Evolutionary conservation across 2,113 vertebrate species (phyloP), one percentile per base, ranked within the genome.

Genomic region (Gila orcuttii): DNA sequence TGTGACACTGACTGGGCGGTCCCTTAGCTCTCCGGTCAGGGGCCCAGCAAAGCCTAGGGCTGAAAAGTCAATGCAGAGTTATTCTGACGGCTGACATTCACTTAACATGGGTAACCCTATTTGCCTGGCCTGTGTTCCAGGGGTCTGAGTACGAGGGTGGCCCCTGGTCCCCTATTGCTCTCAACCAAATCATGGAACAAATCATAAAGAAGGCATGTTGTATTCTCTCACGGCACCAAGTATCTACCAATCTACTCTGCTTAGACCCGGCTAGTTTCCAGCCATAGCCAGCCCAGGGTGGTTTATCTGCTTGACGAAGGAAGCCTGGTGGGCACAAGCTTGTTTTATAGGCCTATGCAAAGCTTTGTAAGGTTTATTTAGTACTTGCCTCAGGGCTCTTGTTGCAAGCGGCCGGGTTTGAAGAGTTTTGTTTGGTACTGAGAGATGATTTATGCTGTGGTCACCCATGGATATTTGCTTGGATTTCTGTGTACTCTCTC

Each of bases 11-110:
- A 75, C 64, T 80, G 86, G 87, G 74, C 33, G 57, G 79, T 45
- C 69, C 57, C 88, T 69, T 36, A 60, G 42, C 79, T 75, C 82
- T 36, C 1, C 73, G 31, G 73, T 69, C 86, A 79, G 76, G 77
- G 21, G 78, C 91, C 87, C 88, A 82, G 7, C 64, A 86, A 90
- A 86, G 74, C 90, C 85, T 68, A 82, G 85, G 89, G 89, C 83
- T 89, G 79, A 89, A 89, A 82, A 79, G 19, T 80, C 85, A 81
- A 31, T 19, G 88, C 88, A 83, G 82, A 82, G 89, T 90, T 91
- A 90, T 92, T 91, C 92, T 86, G 47, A 88, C 77, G 45, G 52
- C 86, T 92, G 87, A 87, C 88, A 88, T 93, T 93, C 90, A 92
- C 90, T 93, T 93, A 92, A 90, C 92, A 91, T 88, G 86, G 78